phyloP scores from a whole-genome alignment of 30 jellyfish, hydroid and myxozoan genomes.

The Hydractinia echinata region DNA sequence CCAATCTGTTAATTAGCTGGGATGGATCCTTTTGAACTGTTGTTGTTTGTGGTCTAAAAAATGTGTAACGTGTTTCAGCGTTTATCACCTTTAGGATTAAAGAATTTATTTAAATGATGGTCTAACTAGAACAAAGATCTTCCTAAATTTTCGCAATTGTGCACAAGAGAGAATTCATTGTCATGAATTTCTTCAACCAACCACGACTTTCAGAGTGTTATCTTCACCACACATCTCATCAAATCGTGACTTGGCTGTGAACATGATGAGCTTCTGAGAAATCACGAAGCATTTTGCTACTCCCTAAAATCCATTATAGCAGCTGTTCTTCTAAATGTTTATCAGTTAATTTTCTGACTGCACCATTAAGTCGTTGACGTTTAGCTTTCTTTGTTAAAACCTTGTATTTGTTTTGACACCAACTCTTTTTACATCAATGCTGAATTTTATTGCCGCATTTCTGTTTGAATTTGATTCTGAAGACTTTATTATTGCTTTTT shows the following conservation, averaged over 20 bases:
- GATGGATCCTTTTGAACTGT: no score
- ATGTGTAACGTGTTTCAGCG: no score
- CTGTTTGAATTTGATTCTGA: background rate
- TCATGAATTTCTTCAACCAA: no score
- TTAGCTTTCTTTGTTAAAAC: background rate
- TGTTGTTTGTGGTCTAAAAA: no score
- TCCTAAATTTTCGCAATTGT: no score
- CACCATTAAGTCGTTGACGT: background rate
- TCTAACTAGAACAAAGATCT: no score
- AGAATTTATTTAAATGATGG: no score
- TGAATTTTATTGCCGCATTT: background rate
- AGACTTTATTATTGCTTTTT: background rate
- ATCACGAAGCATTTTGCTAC: background rate
- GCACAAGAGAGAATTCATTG: no score
- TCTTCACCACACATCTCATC: slow-evolving; percentile 9
- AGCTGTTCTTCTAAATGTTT: background rate
- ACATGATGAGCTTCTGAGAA: background rate
- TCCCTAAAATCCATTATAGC: background rate
- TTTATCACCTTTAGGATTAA: no score
- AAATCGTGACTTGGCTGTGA: background rate
- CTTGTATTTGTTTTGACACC: background rate
- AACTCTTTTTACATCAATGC: slow-evolving; percentile 5
- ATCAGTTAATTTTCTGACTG: background rate
- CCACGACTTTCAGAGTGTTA: background rate
- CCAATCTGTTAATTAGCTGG: no score